These are phyloP conservation scores for Ostrea edulis DNA, from an alignment of 1,140 invertebrate species.

Conservation along the genomic window DNA sequence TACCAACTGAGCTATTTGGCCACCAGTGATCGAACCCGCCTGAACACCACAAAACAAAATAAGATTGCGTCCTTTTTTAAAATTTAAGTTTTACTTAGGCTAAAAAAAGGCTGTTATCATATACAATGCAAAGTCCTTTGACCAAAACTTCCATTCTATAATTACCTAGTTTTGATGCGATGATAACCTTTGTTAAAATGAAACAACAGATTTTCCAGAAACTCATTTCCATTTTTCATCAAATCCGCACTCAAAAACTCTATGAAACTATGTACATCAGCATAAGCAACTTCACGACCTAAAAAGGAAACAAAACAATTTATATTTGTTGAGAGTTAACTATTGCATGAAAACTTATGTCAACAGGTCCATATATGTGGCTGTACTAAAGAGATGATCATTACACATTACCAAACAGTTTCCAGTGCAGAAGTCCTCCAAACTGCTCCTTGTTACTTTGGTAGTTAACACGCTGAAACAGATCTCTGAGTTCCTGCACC, in stretches of 20 bases:
- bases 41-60: too few species aligned
- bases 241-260: conserved; percentile 8
- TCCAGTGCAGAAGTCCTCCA: conserved; percentile 48
- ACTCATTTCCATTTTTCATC: not conserved
- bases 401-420: conserved; percentile 48
- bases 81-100: too few species aligned
- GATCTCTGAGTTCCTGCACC: conserved; percentile 14
- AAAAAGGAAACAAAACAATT: conserved; percentile 26
- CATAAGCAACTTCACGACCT: conserved; percentile 54
- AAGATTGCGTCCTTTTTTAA: too few species aligned
- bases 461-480: conserved; percentile 49
- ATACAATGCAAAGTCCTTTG: not conserved
- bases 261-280: conserved; percentile 44
- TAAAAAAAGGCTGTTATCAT: too few species aligned
- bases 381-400: not conserved
- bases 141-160: not conserved
- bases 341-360: not conserved
- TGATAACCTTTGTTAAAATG: conserved; percentile 28
- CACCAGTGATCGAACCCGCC: too few species aligned
- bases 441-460: conserved; percentile 15
- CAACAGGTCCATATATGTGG: not conserved
- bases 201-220: not conserved
- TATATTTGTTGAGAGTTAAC: not conserved
- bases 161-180: conserved; percentile 37
- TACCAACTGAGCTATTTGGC: too few species aligned